Conservation (phyloP, 92 coral and sea anemone genomes). For the Porites divaricata region DNA sequence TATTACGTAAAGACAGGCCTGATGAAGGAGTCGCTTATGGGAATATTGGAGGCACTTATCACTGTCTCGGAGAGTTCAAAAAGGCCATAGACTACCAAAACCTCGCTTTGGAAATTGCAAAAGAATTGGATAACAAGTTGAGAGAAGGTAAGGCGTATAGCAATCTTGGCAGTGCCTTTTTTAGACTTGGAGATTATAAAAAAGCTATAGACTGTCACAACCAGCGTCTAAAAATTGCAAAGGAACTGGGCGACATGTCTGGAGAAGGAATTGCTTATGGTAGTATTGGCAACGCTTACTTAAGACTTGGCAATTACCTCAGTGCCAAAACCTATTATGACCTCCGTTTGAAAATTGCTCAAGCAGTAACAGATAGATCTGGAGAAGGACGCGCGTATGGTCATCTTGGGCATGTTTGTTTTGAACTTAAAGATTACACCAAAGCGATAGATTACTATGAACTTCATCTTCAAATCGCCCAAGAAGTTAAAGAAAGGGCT, state of each 20-base stretch:
- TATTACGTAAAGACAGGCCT: neutral
- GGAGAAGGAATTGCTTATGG: conserved; percentile 9
- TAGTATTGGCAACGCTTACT: conserved; percentile 18
- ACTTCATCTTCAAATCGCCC: neutral
- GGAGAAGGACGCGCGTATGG: neutral
- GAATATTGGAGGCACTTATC: neutral
- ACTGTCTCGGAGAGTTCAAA: neutral
- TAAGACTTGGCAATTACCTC: neutral
- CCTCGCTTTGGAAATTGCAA: neutral
- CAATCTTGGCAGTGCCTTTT: conserved; percentile 2
- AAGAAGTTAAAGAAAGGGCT: neutral
- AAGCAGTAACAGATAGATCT: neutral
- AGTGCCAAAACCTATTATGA: conserved; percentile 6
- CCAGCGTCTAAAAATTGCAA: neutral
- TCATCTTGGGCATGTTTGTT: neutral
- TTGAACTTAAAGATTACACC: neutral
- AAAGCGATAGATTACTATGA: conserved; percentile 9
- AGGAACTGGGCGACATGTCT: conserved; percentile 16
- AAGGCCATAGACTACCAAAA: neutral
- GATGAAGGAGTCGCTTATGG: neutral
- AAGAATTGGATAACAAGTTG: neutral
- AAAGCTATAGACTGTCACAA: conserved; percentile 4
- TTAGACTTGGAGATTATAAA: conserved; percentile 4
- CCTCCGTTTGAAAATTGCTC: neutral
- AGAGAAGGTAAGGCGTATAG: neutral